Evolutionary conservation across 2,888 invertebrate species (phyloP).

Genomic region (Ctenicera cuprea): DNA sequence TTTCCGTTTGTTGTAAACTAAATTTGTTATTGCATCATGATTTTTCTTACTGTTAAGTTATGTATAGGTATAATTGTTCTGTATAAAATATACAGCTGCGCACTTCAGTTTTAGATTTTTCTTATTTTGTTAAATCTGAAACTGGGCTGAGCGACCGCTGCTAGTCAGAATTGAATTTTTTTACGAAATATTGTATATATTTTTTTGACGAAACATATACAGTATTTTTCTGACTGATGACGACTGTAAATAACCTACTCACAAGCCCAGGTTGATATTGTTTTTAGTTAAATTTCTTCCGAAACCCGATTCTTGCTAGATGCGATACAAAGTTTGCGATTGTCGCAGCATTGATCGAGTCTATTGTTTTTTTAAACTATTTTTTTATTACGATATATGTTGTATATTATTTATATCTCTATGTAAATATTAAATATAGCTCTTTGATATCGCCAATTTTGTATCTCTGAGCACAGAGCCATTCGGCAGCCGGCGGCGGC

Average conservation of each 20-base stretch:
- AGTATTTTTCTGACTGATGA: conserved; percentile 69
- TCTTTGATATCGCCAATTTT: conserved; percentile 57
- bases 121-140: conserved; percentile 64
- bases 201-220: conserved; percentile 67
- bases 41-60: conserved; percentile 70
- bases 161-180: conserved; percentile 67
- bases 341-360: conserved; percentile 44
- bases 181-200: conserved; percentile 69
- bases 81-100: conserved; percentile 71
- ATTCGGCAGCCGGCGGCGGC: conserved; percentile 42
- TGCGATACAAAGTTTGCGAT: conserved; percentile 57
- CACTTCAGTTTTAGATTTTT: conserved; percentile 68
- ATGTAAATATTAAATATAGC: conserved; percentile 58
- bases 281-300: conserved; percentile 53
- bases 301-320: conserved; percentile 49
- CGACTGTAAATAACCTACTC: conserved; percentile 56
- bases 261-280: conserved; percentile 50
- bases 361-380: conserved; percentile 51
- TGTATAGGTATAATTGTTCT: conserved; percentile 69
- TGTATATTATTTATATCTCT: conserved; percentile 58
- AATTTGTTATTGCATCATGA: conserved; percentile 65
- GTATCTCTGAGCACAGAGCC: conserved; percentile 55
- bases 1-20: conserved; percentile 65
- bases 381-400: conserved; percentile 52
- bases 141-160: conserved; percentile 68